Percentiles rank a stretch among this genome's conserved stretches.
Conservation (phyloP, 2,113 vertebrate genomes). For the Rhizomys pruinosus region DNA sequence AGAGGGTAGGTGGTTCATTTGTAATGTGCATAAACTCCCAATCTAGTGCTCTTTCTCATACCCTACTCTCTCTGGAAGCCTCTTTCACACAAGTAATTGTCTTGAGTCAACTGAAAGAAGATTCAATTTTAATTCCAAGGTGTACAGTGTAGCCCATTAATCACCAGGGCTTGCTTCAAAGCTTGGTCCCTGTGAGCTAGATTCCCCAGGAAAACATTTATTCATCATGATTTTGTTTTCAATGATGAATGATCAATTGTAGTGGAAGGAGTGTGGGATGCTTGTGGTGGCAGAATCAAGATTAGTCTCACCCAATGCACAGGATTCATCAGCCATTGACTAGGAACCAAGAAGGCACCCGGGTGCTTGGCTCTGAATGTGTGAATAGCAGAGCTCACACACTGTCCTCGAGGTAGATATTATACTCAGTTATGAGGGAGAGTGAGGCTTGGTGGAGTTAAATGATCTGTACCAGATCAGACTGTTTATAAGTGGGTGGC, state of each 20-base stretch:
- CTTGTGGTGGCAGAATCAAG: not conserved
- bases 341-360: rapidly evolving
- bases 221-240: not conserved
- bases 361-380: not conserved
- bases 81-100: not conserved
- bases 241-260: not conserved
- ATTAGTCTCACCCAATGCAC: not conserved
- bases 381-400: not conserved
- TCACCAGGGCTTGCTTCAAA: not conserved
- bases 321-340: not conserved
- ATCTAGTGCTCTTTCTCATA: not conserved
- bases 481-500: not conserved
- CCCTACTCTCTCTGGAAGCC: not conserved
- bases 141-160: not conserved
- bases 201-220: not conserved
- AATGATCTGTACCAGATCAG: not conserved
- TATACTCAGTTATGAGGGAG: not conserved
- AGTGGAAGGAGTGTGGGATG: not conserved
- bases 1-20: not conserved
- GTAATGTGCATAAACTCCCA: not conserved
- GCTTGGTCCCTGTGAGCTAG: not conserved
- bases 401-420: not conserved
- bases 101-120: not conserved
- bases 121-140: not conserved
- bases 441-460: not conserved